Base-by-base conservation (phyloP, 2,797 vertebrate species). In the Sebastes dallii region DNA sequence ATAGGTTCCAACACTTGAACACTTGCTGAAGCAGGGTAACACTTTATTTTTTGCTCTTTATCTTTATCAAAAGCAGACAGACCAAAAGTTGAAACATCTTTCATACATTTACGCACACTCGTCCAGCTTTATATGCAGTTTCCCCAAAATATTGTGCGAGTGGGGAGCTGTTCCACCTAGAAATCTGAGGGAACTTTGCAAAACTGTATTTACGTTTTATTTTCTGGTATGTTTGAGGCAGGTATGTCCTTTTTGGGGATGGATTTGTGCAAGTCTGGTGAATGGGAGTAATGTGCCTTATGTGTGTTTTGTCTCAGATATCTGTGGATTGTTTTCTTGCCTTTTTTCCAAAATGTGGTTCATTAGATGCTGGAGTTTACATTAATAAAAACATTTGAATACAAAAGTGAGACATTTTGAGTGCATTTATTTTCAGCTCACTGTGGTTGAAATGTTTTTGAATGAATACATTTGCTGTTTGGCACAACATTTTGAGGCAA, bases 291-390 rank as follows among this genome's bases (percentile, higher is more conserved):
- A 78, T 67, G 92, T 93, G 92, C 92, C 93, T 94, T 93, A 70
- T 36, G 25, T 75, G 20, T 46, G 42, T 52, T 64, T 74, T 74
- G 83, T 82, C 67, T 69, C 76, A 79, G 61, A 72, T 78, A 66
- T 91, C 59, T 83, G 27, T 27, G 27, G 27, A 27, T 68, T 32
- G 68, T 69, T 77, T 58, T 83, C 46, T 83, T 91, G 90, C 89
- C 91, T 93, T 93, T 87, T 86, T 75, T 81, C 75, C 66, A 70
- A 79, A 65, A 76, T 91, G 80, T 90, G 81, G 68, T 76, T 73
- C 20, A 85, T 82, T 74, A 86, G 80, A 87, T 80, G 34, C 60
- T 82, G 78, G 75, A 87, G 88, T 94, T 94, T 94, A 91, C 83
- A 76, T 72, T 30, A 89, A 88, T 91, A 89, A 91, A 91, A 54